Conservation (phyloP, 1,140 invertebrate genomes). For the Pectinophora gossypiella region DNA sequence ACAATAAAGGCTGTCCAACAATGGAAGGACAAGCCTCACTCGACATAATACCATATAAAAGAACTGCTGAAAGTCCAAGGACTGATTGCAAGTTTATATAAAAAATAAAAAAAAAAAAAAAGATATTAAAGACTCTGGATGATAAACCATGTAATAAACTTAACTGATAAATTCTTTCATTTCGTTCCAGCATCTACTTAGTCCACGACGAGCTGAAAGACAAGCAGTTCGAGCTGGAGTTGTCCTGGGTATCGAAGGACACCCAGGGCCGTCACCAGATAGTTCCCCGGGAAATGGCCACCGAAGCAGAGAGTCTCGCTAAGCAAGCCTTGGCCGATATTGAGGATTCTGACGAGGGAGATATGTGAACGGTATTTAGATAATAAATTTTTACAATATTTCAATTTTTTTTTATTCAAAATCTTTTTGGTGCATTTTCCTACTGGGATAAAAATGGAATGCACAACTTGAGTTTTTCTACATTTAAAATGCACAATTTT, state of each 20-base stretch:
- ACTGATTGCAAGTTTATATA: too few relatives aligned
- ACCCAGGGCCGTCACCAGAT: constrained; percentile 85
- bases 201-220: constrained; percentile 99
- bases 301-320: constrained; percentile 59
- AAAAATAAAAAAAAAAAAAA: too few relatives aligned
- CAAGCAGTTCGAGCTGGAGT: constrained; percentile 97
- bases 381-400: constrained; percentile 52
- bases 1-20: too few relatives aligned
- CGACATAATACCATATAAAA: too few relatives aligned
- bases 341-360: constrained; percentile 70
- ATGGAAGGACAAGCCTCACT: too few relatives aligned
- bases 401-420: constrained; percentile 12
- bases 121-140: too few relatives aligned
- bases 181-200: constrained; percentile 88
- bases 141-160: too few relatives aligned
- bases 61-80: too few relatives aligned
- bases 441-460: too few relatives aligned
- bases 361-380: constrained; percentile 47
- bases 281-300: constrained; percentile 77
- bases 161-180: too few relatives aligned
- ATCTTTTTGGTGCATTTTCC: too few relatives aligned
- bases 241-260: constrained; percentile 95
- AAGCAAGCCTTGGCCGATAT: constrained; percentile 68
- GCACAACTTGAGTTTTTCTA: too few relatives aligned
- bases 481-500: constrained; percentile 48